phyloP scores from a whole-genome alignment of 1,140 invertebrate species.

The Bathynomus jamesi region DNA sequence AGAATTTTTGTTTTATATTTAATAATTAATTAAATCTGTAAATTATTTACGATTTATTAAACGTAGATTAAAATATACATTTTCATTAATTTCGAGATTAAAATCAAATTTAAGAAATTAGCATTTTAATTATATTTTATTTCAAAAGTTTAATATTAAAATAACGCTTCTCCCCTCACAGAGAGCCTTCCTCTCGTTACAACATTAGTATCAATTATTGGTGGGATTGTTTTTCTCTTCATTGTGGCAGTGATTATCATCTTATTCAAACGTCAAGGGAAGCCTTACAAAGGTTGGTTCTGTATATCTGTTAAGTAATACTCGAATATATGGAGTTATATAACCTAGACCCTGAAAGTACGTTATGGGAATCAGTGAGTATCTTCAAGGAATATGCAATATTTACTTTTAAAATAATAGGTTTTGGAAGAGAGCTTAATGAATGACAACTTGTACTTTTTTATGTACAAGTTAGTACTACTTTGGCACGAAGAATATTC shows the following conservation, averaged over 20 bases:
- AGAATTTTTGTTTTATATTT: no score
- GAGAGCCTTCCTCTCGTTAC: slow-evolving; percentile 57
- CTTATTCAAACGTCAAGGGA: slow-evolving; percentile 43
- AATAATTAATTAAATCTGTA: no score
- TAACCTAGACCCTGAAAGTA: background rate
- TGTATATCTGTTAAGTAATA: background rate
- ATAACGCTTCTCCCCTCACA: slow-evolving; percentile 41
- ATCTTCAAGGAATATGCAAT: background rate
- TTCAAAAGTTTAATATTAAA: no score
- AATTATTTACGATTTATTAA: no score
- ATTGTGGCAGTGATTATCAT: slow-evolving; percentile 57
- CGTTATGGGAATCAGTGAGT: background rate
- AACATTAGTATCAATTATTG: slow-evolving; percentile 56
- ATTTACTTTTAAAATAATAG: background rate
- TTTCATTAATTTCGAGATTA: no score
- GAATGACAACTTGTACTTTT: no score
- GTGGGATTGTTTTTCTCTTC: slow-evolving; percentile 57
- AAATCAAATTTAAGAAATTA: no score
- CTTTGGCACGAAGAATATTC: no score
- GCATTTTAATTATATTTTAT: no score
- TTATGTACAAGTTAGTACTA: no score
- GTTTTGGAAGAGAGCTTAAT: background rate
- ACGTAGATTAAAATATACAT: no score
- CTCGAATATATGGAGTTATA: background rate
- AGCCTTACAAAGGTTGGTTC: slow-evolving; percentile 34